Conservation (phyloP, 2,113 vertebrate genomes). For the Albula glossodonta region DNA sequence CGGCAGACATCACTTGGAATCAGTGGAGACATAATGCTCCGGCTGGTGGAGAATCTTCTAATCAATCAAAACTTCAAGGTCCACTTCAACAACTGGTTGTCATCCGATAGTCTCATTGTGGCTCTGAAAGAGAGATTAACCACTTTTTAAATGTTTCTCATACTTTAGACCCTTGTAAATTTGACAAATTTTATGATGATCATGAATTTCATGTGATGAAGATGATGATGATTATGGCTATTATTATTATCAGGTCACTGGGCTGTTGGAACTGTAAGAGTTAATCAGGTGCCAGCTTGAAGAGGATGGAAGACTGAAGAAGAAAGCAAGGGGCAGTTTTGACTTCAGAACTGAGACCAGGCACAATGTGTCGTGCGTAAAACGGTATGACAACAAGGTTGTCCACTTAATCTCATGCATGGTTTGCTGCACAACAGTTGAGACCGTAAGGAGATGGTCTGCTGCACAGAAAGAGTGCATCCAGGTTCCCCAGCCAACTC, state of each 20-base stretch:
- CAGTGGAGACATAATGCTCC: neutral
- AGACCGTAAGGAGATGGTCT: neutral
- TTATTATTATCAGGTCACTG: too few species aligned
- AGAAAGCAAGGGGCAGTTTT: neutral
- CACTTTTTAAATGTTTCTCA: neutral
- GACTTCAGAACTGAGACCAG: neutral
- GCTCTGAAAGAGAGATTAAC: neutral
- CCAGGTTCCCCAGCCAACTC: neutral
- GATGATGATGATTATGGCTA: too few species aligned
- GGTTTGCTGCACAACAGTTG: neutral
- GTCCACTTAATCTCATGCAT: neutral
- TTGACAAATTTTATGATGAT: too few species aligned
- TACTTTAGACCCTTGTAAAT: too few species aligned
- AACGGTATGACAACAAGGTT: neutral
- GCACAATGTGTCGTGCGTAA: neutral
- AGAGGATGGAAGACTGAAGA: neutral
- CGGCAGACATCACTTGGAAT: conserved; percentile 5
- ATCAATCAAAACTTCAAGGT: neutral
- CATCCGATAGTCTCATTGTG: neutral
- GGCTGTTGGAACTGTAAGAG: neutral
- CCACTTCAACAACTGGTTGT: neutral
- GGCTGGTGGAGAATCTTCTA: neutral
- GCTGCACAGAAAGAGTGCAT: neutral
- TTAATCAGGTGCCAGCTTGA: neutral
- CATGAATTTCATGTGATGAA: too few species aligned